phyloP scores from a whole-genome alignment of 2,113 vertebrate species.

The Lophochroa leadbeateri region DNA sequence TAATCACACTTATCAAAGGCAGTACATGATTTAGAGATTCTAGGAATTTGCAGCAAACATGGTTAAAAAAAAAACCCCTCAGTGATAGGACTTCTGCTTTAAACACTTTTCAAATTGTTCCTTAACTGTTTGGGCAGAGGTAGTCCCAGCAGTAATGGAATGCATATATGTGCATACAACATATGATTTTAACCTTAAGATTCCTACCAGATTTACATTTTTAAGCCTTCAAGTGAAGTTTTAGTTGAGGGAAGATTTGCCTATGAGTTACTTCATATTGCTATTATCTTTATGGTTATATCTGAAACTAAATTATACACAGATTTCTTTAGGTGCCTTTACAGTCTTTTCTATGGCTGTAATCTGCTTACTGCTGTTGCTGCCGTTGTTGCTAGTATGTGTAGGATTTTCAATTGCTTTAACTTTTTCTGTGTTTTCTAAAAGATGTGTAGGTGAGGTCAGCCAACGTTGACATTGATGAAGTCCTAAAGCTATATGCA shows the following conservation, averaged over 20 bases:
- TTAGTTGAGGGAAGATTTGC: neutral
- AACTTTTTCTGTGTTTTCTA: neutral
- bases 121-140: neutral
- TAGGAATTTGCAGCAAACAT: neutral
- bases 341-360: neutral
- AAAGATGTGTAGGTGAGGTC: neutral
- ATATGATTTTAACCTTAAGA: conserved; percentile 24
- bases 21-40: neutral
- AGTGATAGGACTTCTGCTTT: neutral
- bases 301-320: conserved; percentile 25
- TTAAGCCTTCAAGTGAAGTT: conserved; percentile 23
- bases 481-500: conserved; percentile 14
- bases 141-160: conserved; percentile 13
- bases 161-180: neutral
- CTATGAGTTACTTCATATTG: neutral
- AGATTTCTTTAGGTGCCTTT: conserved; percentile 21
- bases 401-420: conserved; percentile 20
- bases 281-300: neutral
- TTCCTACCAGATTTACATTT: conserved; percentile 36
- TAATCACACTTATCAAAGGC: neutral
- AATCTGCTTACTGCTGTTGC: conserved; percentile 8
- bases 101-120: neutral
- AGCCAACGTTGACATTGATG: conserved; percentile 13
- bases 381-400: neutral
- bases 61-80: neutral